Base-by-base conservation (phyloP, 2,113 vertebrate genomes). In the Cromileptes altivelis region DNA sequence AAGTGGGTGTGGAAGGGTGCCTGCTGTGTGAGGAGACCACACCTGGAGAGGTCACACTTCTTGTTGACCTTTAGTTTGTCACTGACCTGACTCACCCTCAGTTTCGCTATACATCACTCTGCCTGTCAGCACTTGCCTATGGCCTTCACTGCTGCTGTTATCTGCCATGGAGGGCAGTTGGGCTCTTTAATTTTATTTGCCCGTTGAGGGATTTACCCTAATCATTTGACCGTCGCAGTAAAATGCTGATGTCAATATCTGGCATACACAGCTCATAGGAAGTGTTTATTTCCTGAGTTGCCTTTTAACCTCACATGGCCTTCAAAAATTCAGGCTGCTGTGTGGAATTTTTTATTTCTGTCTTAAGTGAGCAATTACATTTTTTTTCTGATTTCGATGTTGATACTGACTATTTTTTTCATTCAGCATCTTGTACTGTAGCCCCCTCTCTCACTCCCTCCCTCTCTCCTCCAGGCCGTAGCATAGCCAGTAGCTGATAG, bases 401-500 rank as follows among this genome's bases (percentile, higher is more conserved):
- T 79, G 60, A 49, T 65, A 60, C 65, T 55, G 33, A 40, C 57
- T 53, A 25, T 67, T 63, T 73, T 30, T 70, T 68, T 69, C 69
- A 87, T 73, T 88, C 69, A 86, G 50, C 23, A 64, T 85, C 63
- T 78, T 85, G 76, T 77, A 74, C 78, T 81, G 70, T 85, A 78
- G 75, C 47, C 61, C 72, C 47, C 70, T 25, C 21, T 52, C 58
- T 33, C 33, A 76, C 82, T 81, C 85, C 56, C 86, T 78, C 83
- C 47, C 84, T 78, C 85, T 67, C 88, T 93, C 82, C 91, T 93
- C 70, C 84, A 89, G 91, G 92, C 95, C 82, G 72, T 87, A 92
- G 94, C 88, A 86, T 86, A 94, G 93, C 91, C 86, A 86, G 92
- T 70, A 92, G 93, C 94, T 95, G 95, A 96, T 96, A 96, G 94